Percentiles rank a stretch among this genome's conserved stretches.
Conservation (phyloP, 2,888 invertebrate genomes). For the Callinectes sapidus region DNA sequence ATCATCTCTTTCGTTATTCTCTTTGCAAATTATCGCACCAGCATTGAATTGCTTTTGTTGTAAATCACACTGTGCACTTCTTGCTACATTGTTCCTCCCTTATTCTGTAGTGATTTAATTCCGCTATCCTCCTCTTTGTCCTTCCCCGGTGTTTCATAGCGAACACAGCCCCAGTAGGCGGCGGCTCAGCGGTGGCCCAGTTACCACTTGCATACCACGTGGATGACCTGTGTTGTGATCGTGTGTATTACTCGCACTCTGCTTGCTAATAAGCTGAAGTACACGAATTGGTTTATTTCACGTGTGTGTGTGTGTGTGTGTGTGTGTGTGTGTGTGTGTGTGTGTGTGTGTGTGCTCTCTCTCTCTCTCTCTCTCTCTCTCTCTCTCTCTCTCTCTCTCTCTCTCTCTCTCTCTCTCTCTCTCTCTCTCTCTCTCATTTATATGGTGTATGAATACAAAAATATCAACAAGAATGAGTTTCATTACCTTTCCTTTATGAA, state of each 20-base stretch:
- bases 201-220: neutral
- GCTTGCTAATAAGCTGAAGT: neutral
- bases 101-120: neutral
- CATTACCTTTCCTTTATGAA: neutral
- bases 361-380: neutral
- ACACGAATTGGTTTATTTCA: neutral
- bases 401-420: neutral
- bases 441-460: neutral
- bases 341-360: neutral
- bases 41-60: too few relatives aligned
- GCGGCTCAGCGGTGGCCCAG: neutral
- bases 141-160: neutral
- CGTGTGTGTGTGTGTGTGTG: slow-evolving; percentile 13
- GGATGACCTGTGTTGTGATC: neutral
- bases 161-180: neutral
- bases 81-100: too few relatives aligned
- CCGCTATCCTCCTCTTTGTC: neutral
- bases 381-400: neutral
- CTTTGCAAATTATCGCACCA: too few relatives aligned
- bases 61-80: too few relatives aligned
- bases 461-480: too few relatives aligned
- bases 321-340: neutral
- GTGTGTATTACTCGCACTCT: neutral
- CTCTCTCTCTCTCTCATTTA: neutral
- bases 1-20: too few relatives aligned